Evolutionary conservation across 1,140 invertebrate genomes (phyloP).

Genomic region (Anastrepha obliqua): DNA sequence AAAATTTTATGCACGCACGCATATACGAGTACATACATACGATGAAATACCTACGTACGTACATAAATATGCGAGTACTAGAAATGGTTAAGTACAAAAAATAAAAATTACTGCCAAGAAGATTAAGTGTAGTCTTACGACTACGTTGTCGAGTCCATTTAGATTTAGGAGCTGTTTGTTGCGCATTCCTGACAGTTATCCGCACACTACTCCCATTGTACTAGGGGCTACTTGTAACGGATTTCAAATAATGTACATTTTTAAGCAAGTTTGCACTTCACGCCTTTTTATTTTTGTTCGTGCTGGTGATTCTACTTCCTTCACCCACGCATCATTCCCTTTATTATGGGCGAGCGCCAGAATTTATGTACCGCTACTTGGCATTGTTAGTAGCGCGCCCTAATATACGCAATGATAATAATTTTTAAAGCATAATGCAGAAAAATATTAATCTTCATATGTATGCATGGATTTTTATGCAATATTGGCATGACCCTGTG

Average conservation of each 20-base stretch:
- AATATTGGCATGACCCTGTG: too few species aligned
- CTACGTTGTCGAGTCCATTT: background rate
- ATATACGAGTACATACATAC: too few species aligned
- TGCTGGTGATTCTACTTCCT: background rate
- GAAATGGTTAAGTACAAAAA: background rate
- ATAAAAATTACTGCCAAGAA: background rate
- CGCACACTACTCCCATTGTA: background rate
- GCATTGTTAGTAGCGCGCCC: background rate
- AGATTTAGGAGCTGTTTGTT: conserved; percentile 37
- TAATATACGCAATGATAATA: conserved; percentile 24
- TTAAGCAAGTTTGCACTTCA: background rate
- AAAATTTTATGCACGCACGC: background rate
- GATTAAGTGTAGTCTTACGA: conserved; percentile 1
- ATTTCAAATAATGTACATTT: conserved; percentile 8
- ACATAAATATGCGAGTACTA: background rate
- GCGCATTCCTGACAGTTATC: background rate
- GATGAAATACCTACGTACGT: background rate
- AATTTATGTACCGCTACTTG: conserved; percentile 25
- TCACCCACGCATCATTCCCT: background rate
- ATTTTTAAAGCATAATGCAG: background rate
- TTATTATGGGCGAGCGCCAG: background rate
- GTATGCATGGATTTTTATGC: too few species aligned
- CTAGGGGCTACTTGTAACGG: background rate
- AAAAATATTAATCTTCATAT: too few species aligned
- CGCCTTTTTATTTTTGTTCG: background rate